Evolutionary conservation across 2,797 vertebrate genomes (phyloP).

Genomic region (Falco cherrug): DNA sequence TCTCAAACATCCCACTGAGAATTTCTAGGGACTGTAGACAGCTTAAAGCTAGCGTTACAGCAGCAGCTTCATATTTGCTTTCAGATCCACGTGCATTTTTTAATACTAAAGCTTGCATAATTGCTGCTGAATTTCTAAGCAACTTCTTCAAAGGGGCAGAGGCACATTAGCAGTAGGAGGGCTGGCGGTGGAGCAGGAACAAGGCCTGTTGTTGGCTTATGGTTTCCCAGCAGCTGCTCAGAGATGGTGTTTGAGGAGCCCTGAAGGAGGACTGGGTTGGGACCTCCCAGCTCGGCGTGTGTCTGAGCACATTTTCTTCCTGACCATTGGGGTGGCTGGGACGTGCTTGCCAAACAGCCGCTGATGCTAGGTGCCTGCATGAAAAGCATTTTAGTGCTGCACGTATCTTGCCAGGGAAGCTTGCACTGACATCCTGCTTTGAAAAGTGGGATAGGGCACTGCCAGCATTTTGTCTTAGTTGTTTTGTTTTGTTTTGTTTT

Average conservation of each 20-base stretch:
- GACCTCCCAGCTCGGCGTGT: not conserved
- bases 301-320: not conserved
- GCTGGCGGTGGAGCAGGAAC: not conserved
- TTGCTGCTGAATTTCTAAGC: slow-evolving; percentile 69
- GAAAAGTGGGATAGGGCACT: not conserved
- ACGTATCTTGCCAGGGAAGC: not conserved
- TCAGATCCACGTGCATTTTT: slow-evolving; percentile 67
- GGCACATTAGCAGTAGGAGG: not conserved
- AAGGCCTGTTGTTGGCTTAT: not conserved
- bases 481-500: too few species aligned
- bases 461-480: too few species aligned
- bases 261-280: not conserved
- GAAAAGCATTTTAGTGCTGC: not conserved
- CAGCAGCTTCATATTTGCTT: slow-evolving; percentile 49
- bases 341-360: not conserved
- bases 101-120: slow-evolving; percentile 73
- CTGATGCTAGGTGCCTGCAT: not conserved
- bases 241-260: not conserved
- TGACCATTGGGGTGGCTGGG: not conserved
- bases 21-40: slow-evolving; percentile 53
- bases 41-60: slow-evolving; percentile 50
- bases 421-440: not conserved
- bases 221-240: not conserved
- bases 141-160: slow-evolving; percentile 45
- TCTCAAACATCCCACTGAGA: slow-evolving; percentile 68